These are phyloP conservation scores for Dynastes maya DNA, from an alignment of 2,888 invertebrate genomes.

Conservation along the genomic window DNA sequence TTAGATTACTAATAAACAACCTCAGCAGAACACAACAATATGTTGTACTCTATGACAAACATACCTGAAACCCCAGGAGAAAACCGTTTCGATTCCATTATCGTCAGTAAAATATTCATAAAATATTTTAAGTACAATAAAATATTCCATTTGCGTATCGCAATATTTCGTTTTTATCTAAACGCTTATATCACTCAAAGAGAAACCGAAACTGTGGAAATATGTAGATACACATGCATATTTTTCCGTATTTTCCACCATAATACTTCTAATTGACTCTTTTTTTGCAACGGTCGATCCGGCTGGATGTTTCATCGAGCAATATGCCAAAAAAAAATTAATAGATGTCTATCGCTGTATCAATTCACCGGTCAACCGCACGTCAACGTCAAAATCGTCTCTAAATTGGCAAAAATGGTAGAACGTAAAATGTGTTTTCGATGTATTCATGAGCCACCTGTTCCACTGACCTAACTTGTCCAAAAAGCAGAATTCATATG, in stretches of 20 bases:
- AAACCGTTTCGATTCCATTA: no score
- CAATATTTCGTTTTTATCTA: not conserved
- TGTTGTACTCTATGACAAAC: no score
- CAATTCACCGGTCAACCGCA: conserved; percentile 26
- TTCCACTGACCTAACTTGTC: conserved; percentile 16
- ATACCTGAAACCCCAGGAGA: no score
- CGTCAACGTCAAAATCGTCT: conserved; percentile 21
- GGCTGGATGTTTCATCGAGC: conserved; percentile 11
- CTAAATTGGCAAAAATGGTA: conserved; percentile 14
- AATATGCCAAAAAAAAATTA: conserved; percentile 24
- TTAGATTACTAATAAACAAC: no score
- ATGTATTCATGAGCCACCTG: conserved; percentile 23
- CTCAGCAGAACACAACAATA: no score
- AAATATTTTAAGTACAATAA: no score
- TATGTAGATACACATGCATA: no score
- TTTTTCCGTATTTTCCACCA: not conserved
- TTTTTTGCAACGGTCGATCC: not conserved
- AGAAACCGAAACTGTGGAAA: no score
- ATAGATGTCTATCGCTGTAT: conserved; percentile 27
- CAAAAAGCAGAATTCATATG: not conserved
- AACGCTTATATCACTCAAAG: no score
- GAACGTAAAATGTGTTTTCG: conserved; percentile 20
- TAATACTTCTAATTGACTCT: not conserved
- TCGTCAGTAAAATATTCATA: no score
- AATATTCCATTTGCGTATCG: no score